A percentile compares a stretch with the other conserved stretches of the same genome.
Evolutionary conservation across 1,140 invertebrate genomes (phyloP).

Genomic region (Episyrphus balteatus): DNA sequence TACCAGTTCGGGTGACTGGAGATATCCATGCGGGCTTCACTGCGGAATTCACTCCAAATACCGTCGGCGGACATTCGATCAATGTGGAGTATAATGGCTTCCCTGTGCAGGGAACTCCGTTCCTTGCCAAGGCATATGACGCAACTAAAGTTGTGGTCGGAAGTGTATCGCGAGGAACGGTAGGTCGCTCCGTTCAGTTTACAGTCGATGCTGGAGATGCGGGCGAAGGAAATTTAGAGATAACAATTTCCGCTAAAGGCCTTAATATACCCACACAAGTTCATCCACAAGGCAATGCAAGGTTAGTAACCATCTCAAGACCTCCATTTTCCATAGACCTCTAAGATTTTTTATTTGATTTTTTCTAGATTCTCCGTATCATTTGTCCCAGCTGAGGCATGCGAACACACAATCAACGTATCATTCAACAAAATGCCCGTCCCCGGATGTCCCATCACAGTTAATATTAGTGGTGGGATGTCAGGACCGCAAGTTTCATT

Average conservation of each 20-base stretch:
- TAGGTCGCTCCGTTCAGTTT: conserved; percentile 80
- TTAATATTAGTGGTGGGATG: conserved; percentile 58
- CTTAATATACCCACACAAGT: conserved; percentile 95
- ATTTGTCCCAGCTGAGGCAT: conserved; percentile 86
- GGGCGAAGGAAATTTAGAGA: conserved; percentile 96
- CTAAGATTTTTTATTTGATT: conserved; percentile 10
- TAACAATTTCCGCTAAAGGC: conserved; percentile 87
- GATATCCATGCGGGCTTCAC: conserved; percentile 75
- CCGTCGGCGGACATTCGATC: conserved; percentile 83
- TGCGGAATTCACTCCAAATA: conserved; percentile 80
- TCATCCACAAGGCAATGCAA: conserved; percentile 69
- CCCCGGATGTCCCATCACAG: conserved; percentile 69
- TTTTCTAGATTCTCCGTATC: conserved; percentile 75
- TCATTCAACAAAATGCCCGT: conserved; percentile 89
- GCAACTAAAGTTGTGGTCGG: conserved; percentile 78
- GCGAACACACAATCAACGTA: conserved; percentile 90
- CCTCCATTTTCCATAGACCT: conserved; percentile 14
- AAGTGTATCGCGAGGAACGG: conserved; percentile 62
- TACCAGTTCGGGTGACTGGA: conserved; percentile 82
- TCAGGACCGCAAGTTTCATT: conserved; percentile 60
- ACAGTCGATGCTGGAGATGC: conserved; percentile 92
- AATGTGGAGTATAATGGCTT: conserved; percentile 85
- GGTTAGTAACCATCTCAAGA: conserved; percentile 24
- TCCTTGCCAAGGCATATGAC: conserved; percentile 87
- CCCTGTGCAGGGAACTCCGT: conserved; percentile 82